Percentiles rank a stretch among this genome's conserved stretches.
These are phyloP conservation scores for Momotus momota DNA, from an alignment of 2,797 vertebrate genomes.

Conservation along the genomic window DNA sequence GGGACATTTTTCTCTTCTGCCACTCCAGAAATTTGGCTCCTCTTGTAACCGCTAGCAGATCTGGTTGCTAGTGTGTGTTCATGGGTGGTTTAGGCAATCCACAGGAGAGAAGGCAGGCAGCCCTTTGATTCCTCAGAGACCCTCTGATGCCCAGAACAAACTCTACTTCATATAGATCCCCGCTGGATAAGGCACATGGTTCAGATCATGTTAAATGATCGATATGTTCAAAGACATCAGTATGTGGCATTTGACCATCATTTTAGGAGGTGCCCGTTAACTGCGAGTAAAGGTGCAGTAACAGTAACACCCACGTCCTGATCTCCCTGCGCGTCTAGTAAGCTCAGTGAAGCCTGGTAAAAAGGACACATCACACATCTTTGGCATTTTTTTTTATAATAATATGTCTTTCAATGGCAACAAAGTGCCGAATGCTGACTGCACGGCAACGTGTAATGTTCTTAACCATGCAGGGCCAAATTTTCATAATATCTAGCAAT, in stretches of 20 bases:
- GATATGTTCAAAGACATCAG: not conserved
- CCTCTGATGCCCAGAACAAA: fast-evolving
- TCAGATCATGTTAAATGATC: not conserved
- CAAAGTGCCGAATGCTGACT: not conserved
- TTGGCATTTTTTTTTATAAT: not conserved
- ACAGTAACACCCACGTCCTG: not conserved
- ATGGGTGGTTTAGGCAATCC: not conserved
- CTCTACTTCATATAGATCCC: not conserved
- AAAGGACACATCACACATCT: not conserved
- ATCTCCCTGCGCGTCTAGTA: fast-evolving
- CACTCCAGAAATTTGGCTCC: not conserved
- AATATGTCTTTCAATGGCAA: not conserved
- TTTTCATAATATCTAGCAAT: not conserved
- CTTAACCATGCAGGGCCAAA: not conserved
- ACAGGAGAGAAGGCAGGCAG: not conserved
- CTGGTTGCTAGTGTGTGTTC: not conserved
- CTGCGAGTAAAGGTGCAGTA: not conserved
- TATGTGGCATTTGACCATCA: not conserved
- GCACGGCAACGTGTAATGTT: not conserved
- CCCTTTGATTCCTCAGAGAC: not conserved
- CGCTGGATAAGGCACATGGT: not conserved
- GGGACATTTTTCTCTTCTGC: not conserved
- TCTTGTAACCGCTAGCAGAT: not conserved
- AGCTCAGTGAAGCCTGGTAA: not conserved
- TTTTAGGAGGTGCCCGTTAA: not conserved